phyloP scores from a whole-genome alignment of 2,888 invertebrate species.

The Rhorus exstirpatorius region DNA sequence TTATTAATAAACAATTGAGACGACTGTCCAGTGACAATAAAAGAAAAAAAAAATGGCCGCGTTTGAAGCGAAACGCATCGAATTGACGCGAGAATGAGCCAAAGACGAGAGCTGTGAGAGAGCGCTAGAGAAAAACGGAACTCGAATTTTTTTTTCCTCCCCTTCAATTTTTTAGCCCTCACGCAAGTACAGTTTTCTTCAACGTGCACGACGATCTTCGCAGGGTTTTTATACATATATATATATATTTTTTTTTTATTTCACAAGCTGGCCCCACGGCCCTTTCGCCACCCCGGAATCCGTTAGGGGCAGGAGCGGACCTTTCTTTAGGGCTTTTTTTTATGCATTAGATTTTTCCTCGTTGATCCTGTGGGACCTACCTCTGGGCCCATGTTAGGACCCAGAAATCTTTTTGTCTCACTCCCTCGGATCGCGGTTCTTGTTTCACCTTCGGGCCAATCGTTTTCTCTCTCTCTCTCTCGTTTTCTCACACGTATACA shows the following conservation, averaged over 20 bases:
- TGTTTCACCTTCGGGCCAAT: conserved; percentile 68
- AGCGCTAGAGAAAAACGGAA: conserved; percentile 73
- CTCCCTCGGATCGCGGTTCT: conserved; percentile 66
- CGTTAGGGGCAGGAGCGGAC: conserved; percentile 80
- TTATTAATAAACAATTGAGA: too few relatives aligned
- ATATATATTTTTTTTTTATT: conserved; percentile 73
- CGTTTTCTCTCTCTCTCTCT: conserved; percentile 63
- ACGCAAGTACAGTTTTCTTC: conserved; percentile 46
- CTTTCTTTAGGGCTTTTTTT: conserved; percentile 65
- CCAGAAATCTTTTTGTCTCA: conserved; percentile 73
- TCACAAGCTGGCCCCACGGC: conserved; percentile 50
- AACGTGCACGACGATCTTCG: conserved; percentile 50
- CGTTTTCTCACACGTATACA: conserved; percentile 27
- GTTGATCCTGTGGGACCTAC: conserved; percentile 30
- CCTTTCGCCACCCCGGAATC: conserved; percentile 80
- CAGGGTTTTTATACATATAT: too few relatives aligned
- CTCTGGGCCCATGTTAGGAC: conserved; percentile 48
- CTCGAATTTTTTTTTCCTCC: conserved; percentile 70
- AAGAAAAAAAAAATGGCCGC: too few relatives aligned
- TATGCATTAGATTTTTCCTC: conserved; percentile 52
- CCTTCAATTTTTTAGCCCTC: conserved; percentile 49
- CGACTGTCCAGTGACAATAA: background rate
- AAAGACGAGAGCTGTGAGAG: conserved; percentile 22
- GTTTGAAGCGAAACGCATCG: too few relatives aligned
- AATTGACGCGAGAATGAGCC: conserved; percentile 49